Base-by-base conservation (phyloP, 1,140 invertebrate species). In the Drosophila pseudoobscura region DNA sequence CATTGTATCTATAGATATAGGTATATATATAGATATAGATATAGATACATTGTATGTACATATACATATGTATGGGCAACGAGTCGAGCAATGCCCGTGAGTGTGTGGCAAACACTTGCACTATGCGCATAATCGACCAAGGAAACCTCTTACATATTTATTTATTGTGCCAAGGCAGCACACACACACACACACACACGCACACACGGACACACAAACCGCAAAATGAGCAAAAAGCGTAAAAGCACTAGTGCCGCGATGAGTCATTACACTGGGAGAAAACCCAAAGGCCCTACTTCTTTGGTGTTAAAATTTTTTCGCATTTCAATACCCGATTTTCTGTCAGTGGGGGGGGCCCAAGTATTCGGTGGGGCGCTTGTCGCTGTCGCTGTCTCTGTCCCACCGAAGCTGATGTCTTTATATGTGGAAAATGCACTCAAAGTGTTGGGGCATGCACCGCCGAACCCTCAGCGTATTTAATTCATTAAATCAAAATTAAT, bases 401-500 rank as follows among this genome's bases (percentile, higher is more conserved):
- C 8, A 35, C 7, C 13, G 5, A 31, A 51, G 50, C 15, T 53
- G 51, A 53, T 53, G 51, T 53, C 51, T 53, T 53, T 35, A 53
- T 41, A 53, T 39, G 35, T 39, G 35, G 35, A 55, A 20, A 24
- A 29, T 44, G 29, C 24, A 26, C 11, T 20, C 9, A 51, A 9
- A 13, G n/a, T 44, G 59, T 47, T 69, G 63, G 52, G 35, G 35
- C 35, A 8, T 20, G 20, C 20, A 2, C 7, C 29, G 0, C 35
- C 35, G 4, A 39, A 4, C 35, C 35, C 35, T 39, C 11, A 39
- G 35, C 4, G 35, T 78, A 73, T 82, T 87, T 76, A 78, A 88
- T 87, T 87, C 78, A 87, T 87, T 88, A 87, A 87, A 88, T 88
- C 79, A 88, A 87, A 83, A 87, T 83, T 87, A 87, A 87, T 83